These are phyloP conservation scores for Amazona guildingii DNA, from an alignment of 2,113 vertebrate species.

Conservation along the genomic window DNA sequence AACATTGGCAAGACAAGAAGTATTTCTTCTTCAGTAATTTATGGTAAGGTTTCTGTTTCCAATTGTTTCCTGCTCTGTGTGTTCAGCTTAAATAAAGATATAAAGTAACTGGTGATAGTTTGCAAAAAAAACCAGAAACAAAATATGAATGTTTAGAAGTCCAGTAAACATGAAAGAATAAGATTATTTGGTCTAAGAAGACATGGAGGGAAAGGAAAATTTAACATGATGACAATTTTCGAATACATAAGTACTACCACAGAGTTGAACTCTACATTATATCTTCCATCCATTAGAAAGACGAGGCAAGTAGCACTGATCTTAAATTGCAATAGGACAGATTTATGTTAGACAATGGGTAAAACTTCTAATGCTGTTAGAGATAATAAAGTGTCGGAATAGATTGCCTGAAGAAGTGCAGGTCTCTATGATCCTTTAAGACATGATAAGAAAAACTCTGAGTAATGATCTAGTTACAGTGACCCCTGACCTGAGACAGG, in stretches of 20 bases:
- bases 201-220: not conserved
- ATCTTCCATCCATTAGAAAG: not conserved
- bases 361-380: not conserved
- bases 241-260: not conserved
- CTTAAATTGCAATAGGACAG: not conserved
- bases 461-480: not conserved
- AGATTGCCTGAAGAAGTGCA: not conserved
- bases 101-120: not conserved
- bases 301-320: not conserved
- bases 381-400: not conserved
- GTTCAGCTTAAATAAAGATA: not conserved
- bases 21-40: not conserved
- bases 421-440: not conserved
- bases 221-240: not conserved
- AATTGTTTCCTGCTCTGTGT: not conserved
- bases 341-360: not conserved
- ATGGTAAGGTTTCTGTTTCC: not conserved
- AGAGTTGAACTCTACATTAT: not conserved
- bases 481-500: not conserved
- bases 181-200: not conserved
- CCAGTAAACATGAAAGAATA: not conserved
- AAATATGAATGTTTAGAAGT: not conserved
- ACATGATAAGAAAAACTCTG: not conserved
- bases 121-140: not conserved
- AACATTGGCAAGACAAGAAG: not conserved